Base-by-base conservation (phyloP, 2,888 invertebrate genomes). In the Mythimna pallens region DNA sequence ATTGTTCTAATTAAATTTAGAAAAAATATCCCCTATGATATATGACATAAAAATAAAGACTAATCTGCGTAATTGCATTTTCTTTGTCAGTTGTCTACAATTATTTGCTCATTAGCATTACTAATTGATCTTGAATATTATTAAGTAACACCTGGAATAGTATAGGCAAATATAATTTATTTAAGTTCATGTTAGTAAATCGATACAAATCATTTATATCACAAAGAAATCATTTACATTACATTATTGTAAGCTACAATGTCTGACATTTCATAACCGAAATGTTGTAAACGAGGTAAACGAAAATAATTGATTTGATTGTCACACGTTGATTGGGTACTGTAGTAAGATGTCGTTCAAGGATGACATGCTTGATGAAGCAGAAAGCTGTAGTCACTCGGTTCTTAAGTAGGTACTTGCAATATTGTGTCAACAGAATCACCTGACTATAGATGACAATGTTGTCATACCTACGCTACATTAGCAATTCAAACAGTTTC, bases 331-430 rank as follows among this genome's bases (percentile, higher is more conserved):
- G 52, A 55, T 47, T 50, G 25, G 61, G 61, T 40, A 59, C 80
- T 58, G 74, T 63, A 81, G 76, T 65, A 78, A 86, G 82, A 82
- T 82, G 73, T 81, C 76, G 83, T 83, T 88, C 89, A 90, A 90
- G 89, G 90, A 76, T 84, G 88, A 79, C 79, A 84, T 78, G 91
- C 85, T 89, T 71, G 81, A 88, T 88, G 76, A 82, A 84, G 87
- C 89, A 84, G 85, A 88, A 89, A 88, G 84, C 78, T 72, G 65
- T 78, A 70, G 20, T 50, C 76, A 72, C 76, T 58, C 70, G 58
- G 55, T 63, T 76, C 57, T 74, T 74, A 71, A 72, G 55, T 74
- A 71, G 70, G 55, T 52, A 74, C 43, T 71, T 68, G 66, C 54
- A 74, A 66, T 40, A 61, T 64, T 55, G 57, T 70, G 76, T 67